Percentiles rank a stretch among this genome's conserved stretches.
phyloP scores from a whole-genome alignment of 2,113 vertebrate genomes.

The Apaloderma vittatum region DNA sequence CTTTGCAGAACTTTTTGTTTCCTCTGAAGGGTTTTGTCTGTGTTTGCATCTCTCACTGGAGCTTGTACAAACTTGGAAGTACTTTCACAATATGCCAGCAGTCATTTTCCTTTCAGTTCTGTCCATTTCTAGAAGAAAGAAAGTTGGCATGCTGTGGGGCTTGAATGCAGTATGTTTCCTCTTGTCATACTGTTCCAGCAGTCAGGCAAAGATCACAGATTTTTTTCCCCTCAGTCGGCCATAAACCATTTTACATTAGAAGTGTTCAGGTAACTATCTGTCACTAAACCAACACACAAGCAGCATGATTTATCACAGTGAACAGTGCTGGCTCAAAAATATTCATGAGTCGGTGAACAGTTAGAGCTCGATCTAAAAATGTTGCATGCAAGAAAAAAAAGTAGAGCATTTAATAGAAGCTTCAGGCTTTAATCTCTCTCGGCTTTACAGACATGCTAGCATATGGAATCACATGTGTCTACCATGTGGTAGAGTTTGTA shows the following conservation, averaged over 20 bases:
- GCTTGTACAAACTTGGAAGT: conserved; percentile 61
- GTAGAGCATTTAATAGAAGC: conserved; percentile 62
- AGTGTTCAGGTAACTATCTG: conserved; percentile 64
- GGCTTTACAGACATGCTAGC: conserved; percentile 66
- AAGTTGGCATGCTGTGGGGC: conserved; percentile 42
- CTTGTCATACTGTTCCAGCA: conserved; percentile 68
- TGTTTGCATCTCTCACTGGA: conserved; percentile 66
- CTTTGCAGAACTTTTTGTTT: conserved; percentile 57
- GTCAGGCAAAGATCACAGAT: conserved; percentile 52
- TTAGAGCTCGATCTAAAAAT: conserved; percentile 63
- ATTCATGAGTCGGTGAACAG: conserved; percentile 32
- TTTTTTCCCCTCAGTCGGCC: conserved; percentile 29
- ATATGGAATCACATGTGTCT: conserved; percentile 76
- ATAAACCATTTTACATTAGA: conserved; percentile 62
- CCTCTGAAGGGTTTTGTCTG: conserved; percentile 54
- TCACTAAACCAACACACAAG: conserved; percentile 35
- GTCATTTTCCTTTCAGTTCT: conserved; percentile 67
- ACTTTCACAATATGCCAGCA: conserved; percentile 64
- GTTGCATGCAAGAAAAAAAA: conserved; percentile 54
- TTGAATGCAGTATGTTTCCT: conserved; percentile 56
- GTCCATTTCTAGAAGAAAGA: conserved; percentile 71
- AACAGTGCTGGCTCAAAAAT: conserved; percentile 51
- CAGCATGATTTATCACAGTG: conserved; percentile 8
- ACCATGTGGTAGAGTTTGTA: conserved; percentile 65
- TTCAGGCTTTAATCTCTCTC: conserved; percentile 66